Evolutionary conservation across 1,140 invertebrate genomes (phyloP).

Genomic region (Archivesica marissinica): DNA sequence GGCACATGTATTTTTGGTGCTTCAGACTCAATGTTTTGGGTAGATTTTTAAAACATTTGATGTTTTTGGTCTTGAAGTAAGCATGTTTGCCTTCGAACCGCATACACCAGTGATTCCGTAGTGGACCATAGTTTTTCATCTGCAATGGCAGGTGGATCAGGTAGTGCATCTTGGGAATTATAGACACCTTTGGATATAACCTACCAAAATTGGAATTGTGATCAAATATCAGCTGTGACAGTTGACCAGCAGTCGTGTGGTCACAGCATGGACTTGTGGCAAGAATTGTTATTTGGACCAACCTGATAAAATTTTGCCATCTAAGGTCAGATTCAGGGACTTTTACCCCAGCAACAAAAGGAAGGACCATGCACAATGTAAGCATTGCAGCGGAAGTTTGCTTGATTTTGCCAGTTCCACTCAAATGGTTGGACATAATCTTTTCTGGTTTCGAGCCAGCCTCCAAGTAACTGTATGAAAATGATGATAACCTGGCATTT

Average conservation of each 20-base stretch:
- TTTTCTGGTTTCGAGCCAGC: not conserved
- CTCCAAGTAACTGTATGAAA: slow-evolving; percentile 20
- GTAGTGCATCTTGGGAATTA: slow-evolving; percentile 36
- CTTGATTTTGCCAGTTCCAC: not conserved
- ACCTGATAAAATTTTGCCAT: slow-evolving; percentile 10
- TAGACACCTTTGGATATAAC: slow-evolving; percentile 38
- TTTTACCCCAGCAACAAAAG: not conserved
- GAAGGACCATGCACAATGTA: not conserved
- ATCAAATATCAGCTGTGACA: not conserved
- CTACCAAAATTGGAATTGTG: not conserved
- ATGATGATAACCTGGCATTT: not conserved
- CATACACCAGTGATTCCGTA: slow-evolving; percentile 29
- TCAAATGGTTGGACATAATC: not conserved
- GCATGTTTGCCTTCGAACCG: too few species aligned
- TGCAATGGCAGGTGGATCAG: slow-evolving; percentile 27
- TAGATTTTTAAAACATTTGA: too few species aligned
- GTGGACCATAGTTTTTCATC: slow-evolving; percentile 28
- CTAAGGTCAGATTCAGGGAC: not conserved
- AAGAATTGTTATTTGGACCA: not conserved
- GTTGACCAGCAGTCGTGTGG: not conserved
- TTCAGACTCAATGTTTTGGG: too few species aligned
- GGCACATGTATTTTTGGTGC: too few species aligned
- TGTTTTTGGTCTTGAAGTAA: too few species aligned
- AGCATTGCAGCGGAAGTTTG: slow-evolving; percentile 8
- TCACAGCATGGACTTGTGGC: slow-evolving; percentile 8